These are phyloP conservation scores for Cyanoderma ruficeps DNA, from an alignment of 2,113 vertebrate genomes.

Conservation along the genomic window DNA sequence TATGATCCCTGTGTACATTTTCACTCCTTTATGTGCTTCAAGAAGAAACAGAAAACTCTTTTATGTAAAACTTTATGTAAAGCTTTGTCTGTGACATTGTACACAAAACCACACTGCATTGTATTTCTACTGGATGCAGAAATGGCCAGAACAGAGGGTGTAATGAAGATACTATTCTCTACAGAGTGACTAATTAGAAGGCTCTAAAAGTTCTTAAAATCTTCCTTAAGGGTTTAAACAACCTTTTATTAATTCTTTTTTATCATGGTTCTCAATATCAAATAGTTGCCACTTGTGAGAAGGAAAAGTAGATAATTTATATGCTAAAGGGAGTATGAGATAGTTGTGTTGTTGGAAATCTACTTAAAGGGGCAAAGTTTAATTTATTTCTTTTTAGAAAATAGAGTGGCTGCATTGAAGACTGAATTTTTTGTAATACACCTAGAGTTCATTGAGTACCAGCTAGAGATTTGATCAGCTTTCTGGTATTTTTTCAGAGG, in stretches of 20 bases:
- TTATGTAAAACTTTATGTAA: background rate
- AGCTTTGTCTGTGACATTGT: background rate
- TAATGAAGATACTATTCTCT: background rate
- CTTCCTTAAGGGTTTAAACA: background rate
- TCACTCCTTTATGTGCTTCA: background rate
- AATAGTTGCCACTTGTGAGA: background rate
- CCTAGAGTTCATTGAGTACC: background rate
- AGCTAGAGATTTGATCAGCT: background rate
- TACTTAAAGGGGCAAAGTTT: background rate
- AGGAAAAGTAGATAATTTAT: background rate
- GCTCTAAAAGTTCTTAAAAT: background rate
- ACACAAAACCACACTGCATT: background rate
- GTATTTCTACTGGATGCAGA: background rate
- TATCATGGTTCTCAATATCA: background rate
- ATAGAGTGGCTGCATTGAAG: background rate
- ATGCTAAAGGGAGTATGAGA: background rate
- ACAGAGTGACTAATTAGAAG: background rate
- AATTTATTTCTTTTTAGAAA: background rate
- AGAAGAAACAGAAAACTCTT: background rate
- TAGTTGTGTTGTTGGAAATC: background rate
- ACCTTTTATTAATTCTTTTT: background rate
- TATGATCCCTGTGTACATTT: slow-evolving; percentile 5
- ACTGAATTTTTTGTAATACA: background rate
- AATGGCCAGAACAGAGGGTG: background rate
- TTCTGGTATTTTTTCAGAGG: background rate